Conservation (phyloP, 2,888 invertebrate species). For the Heliconius sara region DNA sequence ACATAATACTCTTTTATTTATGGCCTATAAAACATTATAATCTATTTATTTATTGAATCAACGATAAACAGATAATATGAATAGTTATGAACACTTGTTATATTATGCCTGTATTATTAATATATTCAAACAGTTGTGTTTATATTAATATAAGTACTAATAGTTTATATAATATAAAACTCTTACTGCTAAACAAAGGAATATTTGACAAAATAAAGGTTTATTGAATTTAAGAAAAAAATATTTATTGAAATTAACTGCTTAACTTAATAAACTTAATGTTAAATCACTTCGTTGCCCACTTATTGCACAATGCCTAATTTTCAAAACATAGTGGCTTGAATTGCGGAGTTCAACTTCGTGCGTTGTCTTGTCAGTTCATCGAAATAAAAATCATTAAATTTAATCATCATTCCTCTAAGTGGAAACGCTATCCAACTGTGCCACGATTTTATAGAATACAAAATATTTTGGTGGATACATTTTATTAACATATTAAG, state of each 20-base stretch:
- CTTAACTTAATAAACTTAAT: no score
- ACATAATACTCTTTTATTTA: constrained; percentile 15
- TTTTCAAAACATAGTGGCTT: no score
- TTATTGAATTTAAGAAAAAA: no score
- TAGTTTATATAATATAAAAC: not conserved
- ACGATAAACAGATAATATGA: constrained; percentile 11
- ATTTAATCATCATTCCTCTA: no score
- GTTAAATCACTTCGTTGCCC: no score
- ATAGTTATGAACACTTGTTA: constrained; percentile 11
- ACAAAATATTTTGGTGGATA: not conserved
- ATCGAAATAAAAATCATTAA: no score
- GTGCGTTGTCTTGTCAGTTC: no score
- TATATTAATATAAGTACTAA: not conserved
- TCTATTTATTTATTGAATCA: constrained; percentile 18
- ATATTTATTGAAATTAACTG: no score
- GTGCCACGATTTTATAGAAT: not conserved
- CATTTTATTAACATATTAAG: not conserved
- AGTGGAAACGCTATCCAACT: not conserved
- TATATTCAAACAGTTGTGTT: constrained; percentile 14
- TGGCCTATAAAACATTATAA: constrained; percentile 9
- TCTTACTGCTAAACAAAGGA: not conserved
- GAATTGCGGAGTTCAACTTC: no score
- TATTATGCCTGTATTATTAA: constrained; percentile 5
- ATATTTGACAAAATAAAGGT: no score
- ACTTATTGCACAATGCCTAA: no score